A percentile compares a stretch with the other conserved stretches of the same genome.
Evolutionary conservation across 2,888 invertebrate species (phyloP).

Genomic region (Tenthredo mesomela): DNA sequence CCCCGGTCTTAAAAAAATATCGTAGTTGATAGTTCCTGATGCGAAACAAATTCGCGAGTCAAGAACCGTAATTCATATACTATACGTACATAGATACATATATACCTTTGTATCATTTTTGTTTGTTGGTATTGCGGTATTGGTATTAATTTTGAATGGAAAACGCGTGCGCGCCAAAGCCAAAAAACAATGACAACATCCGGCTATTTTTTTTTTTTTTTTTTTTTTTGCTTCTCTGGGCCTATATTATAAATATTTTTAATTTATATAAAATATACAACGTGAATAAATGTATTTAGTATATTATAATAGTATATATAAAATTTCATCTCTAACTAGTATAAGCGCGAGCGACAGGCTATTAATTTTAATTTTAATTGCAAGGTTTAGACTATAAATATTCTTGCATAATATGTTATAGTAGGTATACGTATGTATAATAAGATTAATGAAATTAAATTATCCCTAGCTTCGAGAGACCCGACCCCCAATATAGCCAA

Average conservation of each 20-base stretch:
- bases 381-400: slow-evolving; percentile 58
- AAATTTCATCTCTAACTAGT: slow-evolving; percentile 60
- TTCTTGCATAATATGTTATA: neutral
- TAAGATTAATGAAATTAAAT: neutral
- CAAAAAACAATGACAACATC: slow-evolving; percentile 21
- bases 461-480: neutral
- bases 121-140: too few relatives aligned
- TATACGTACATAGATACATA: too few relatives aligned
- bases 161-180: slow-evolving; percentile 31
- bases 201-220: too few relatives aligned
- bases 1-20: neutral
- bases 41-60: slow-evolving; percentile 31
- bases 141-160: slow-evolving; percentile 39
- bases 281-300: neutral
- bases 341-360: slow-evolving; percentile 60
- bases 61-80: slow-evolving; percentile 45
- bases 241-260: too few relatives aligned
- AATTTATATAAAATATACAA: neutral
- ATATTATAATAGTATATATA: too few relatives aligned
- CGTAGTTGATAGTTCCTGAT: slow-evolving; percentile 21
- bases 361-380: slow-evolving; percentile 63
- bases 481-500: neutral
- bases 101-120: too few relatives aligned
- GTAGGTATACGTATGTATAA: too few relatives aligned
- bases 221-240: too few relatives aligned